Evolutionary conservation across 1,140 invertebrate species (phyloP).

Genomic region (Tachypleus tridentatus): DNA sequence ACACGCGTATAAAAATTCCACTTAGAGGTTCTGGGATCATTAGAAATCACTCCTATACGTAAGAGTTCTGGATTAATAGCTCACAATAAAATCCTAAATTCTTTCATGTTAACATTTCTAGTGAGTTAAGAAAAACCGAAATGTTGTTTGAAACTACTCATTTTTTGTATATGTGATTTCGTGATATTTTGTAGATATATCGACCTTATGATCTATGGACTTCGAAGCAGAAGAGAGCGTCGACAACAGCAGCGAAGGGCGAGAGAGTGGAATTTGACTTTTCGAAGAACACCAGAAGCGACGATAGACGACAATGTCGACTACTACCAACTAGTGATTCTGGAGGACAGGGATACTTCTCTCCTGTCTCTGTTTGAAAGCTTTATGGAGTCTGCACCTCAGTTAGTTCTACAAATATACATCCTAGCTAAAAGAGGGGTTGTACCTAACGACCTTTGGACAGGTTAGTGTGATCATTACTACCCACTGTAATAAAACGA

Average conservation of each 20-base stretch:
- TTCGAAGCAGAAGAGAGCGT: neutral
- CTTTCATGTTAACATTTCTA: no score
- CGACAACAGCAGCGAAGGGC: no score
- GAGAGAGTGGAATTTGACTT: neutral
- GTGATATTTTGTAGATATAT: neutral
- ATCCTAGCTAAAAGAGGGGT: conserved; percentile 15
- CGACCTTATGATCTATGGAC: neutral
- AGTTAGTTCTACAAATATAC: conserved; percentile 23
- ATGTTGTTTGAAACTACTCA: no score
- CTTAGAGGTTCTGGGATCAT: no score
- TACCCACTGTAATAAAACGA: no score
- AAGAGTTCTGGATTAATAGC: no score
- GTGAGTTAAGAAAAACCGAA: no score
- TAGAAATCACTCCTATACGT: no score
- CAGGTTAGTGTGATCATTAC: no score
- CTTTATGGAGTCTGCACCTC: conserved; percentile 24
- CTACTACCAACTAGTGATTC: conserved; percentile 21
- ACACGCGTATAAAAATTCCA: no score
- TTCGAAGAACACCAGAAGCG: neutral
- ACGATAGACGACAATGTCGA: conserved; percentile 1
- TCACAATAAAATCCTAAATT: no score
- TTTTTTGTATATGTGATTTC: no score
- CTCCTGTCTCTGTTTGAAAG: conserved; percentile 22
- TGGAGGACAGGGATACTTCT: conserved; percentile 26
- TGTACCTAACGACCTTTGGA: conserved; percentile 1